Base-by-base conservation (phyloP, 23 tunicate species). In the Clavelina lepadiformis region DNA sequence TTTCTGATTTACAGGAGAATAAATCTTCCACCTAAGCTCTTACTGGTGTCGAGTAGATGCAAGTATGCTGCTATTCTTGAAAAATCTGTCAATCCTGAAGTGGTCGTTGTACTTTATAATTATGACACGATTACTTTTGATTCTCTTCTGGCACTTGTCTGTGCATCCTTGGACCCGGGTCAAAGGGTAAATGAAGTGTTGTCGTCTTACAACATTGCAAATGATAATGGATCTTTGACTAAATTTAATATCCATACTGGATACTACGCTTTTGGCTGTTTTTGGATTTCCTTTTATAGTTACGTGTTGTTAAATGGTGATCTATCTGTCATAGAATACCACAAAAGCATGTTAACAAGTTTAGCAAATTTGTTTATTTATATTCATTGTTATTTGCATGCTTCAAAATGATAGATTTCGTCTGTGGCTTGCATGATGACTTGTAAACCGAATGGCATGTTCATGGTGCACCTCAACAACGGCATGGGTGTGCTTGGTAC, bases 1-100 rank as follows among this genome's bases (percentile, higher is more conserved):
- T 15, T 41, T 11, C 15, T 41, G 15, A 56, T 26, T 56, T 56
- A 28, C 30, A 22, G 31, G 3, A 30, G 35, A 3, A 61, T 24
- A 61, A 34, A 61, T 13, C 5, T 3, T 22, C 71, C 80, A 0
- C 31, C 58, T 24, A 70, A 66, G 44, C 46, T 89, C 19, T 36
- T 89, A 36, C 73, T 89, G 7, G 83, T 89, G 15, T 89, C 97
- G 18, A 89, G 68, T 83, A 81, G 70, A 33, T 89, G 83, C 49
- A 89, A 89, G 58, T 71, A 74, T 67, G 89, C 86, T 5, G 97
- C 97, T 3, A 74, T 81, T 3, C 74, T 89, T 34, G 97, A 89
- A 70, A 89, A 89, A 56, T 85, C 97, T 35, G 85, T 77, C 50
- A 80, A 75, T 28, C 75, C 69, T 5, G 38, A 81, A 70, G 97